These are phyloP conservation scores for Rhagophthalmus giganteus DNA, from an alignment of 2,888 invertebrate species.

Conservation along the genomic window DNA sequence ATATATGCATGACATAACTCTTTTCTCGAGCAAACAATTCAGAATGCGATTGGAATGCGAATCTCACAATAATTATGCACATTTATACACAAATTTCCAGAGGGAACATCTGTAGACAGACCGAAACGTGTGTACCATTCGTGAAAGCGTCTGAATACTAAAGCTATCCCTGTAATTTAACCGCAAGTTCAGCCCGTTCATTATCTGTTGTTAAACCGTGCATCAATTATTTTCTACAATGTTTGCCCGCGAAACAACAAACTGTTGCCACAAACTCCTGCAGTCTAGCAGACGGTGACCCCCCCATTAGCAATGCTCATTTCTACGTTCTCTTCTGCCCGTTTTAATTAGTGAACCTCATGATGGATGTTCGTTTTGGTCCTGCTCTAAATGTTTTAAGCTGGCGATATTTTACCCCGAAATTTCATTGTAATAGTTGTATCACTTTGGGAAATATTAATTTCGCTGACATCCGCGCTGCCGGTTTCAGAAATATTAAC, in stretches of 20 bases:
- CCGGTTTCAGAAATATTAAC: background rate
- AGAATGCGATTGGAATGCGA: conserved; percentile 16
- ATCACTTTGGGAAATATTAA: conserved; percentile 18
- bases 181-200: conserved; percentile 30
- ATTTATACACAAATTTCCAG: conserved; percentile 26
- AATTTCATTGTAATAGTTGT: conserved; percentile 26
- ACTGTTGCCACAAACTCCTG: conserved; percentile 28
- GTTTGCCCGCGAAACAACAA: conserved; percentile 31
- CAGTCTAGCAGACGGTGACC: conserved; percentile 20
- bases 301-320: conserved; percentile 26
- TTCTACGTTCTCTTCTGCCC: conserved; percentile 13
- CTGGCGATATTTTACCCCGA: conserved; percentile 15
- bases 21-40: conserved; percentile 8
- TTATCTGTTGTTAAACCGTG: conserved; percentile 31
- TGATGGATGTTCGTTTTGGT: conserved; percentile 23
- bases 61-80: conserved; percentile 22
- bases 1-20: conserved; percentile 16
- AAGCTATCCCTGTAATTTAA: conserved; percentile 28
- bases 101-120: conserved; percentile 24
- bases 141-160: conserved; percentile 20
- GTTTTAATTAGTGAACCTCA: conserved; percentile 27
- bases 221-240: conserved; percentile 32
- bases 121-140: conserved; percentile 25
- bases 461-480: conserved; percentile 4
- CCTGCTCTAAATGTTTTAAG: conserved; percentile 17